Base-by-base conservation (phyloP, 2,797 vertebrate genomes). In the Odontamblyopus lacepedii region DNA sequence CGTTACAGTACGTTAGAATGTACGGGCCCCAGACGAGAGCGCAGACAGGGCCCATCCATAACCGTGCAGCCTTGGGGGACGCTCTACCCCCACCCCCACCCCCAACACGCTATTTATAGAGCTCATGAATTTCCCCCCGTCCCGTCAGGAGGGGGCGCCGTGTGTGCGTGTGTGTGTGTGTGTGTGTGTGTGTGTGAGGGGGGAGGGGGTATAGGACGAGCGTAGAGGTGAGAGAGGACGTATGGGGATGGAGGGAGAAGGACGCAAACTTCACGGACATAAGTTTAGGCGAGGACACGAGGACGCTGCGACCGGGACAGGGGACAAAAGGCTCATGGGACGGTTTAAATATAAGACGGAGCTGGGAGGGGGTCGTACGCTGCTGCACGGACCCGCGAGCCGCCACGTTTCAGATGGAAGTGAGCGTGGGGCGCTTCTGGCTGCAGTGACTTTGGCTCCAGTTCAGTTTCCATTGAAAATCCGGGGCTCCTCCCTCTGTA, bases 71-170 rank as follows among this genome's bases (percentile, higher is more conserved):
- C 87, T 85, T 85, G 72, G 74, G 89, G 88, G 87, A 91, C 71
- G 41, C 11, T 29, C 63, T 80, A 77, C 77, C 79, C 83, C 85
- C 85, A 83, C 81, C 76, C 81, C 71, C 32, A 83, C 62, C 82
- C 82, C 84, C 79, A 75, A 57, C 53, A 15, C 78, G 80, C 84
- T 93, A 93, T 94, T 93, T 93, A 93, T 93, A 92, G 91, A 88
- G 74, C 82, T 90, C 91, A 93, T 94, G 89, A 93, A 93, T 90
- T 88, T 92, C 86, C 82, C 83, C 76, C 67, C 27, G 51, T 80
- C 88, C 80, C 81, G 87, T 84, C 78, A 77, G 77, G 73, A 78
- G 67, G 44, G 19, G 62, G 71, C 16, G 69, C 71, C 32, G 38
- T 13, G 55, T 57, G 55, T 57, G 55, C 70, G 75, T 82, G 79